Evolutionary conservation across 1,140 invertebrate genomes (phyloP).

Genomic region (Drosophila tsacasi): DNA sequence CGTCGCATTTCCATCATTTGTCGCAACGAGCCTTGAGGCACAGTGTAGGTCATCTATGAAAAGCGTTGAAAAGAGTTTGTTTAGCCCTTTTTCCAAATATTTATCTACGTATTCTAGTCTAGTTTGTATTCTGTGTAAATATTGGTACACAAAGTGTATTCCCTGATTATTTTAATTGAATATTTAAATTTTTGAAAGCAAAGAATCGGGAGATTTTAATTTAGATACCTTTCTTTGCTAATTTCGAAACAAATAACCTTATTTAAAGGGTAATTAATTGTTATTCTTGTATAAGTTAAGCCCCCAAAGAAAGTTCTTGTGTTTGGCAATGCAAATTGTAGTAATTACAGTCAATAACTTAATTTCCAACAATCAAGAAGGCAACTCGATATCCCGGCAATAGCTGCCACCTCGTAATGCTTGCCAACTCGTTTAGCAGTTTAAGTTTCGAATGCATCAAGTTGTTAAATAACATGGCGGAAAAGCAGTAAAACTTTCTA

Average conservation of each 20-base stretch:
- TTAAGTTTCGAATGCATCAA: slow-evolving; percentile 19
- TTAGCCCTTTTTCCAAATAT: background rate
- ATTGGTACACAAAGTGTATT: background rate
- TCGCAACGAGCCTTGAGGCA: slow-evolving; percentile 90
- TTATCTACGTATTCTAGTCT: background rate
- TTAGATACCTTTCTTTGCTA: too few species aligned
- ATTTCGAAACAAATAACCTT: background rate
- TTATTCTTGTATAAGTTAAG: background rate
- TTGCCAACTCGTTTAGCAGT: slow-evolving; percentile 11
- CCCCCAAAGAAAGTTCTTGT: background rate
- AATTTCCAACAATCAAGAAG: background rate
- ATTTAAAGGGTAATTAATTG: background rate
- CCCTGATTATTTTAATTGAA: background rate
- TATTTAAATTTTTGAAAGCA: background rate
- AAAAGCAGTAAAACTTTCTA: slow-evolving; percentile 23
- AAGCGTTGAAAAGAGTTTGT: background rate
- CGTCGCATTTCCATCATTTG: slow-evolving; percentile 96
- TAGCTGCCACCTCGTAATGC: background rate
- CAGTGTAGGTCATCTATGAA: background rate
- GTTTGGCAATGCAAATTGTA: slow-evolving; percentile 8
- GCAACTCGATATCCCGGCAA: background rate
- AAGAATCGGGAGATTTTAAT: background rate
- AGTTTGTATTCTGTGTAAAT: slow-evolving; percentile 2
- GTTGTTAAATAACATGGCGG: slow-evolving; percentile 23
- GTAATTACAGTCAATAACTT: slow-evolving; percentile 12